A percentile compares a stretch with the other conserved stretches of the same genome.
These are phyloP conservation scores for Lepidochitona cinerea DNA, from an alignment of 2,888 invertebrate genomes.

Conservation along the genomic window DNA sequence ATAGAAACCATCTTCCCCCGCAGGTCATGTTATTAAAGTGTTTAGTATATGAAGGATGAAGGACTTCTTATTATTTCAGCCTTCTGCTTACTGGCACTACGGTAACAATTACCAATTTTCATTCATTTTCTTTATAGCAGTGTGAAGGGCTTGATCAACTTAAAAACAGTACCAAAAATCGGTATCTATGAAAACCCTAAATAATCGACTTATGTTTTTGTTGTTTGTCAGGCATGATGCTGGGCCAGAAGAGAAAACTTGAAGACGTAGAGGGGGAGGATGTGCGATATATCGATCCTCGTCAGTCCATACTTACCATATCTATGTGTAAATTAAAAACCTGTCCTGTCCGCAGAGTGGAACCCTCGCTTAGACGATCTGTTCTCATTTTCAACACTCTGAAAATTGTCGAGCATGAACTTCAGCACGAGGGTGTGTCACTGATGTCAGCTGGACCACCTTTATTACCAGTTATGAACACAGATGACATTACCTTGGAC, in stretches of 20 bases:
- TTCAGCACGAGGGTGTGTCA: slow-evolving; percentile 74
- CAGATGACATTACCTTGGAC: background rate
- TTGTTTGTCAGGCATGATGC: too few species aligned
- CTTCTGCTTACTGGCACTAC: too few species aligned
- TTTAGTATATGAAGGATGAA: too few species aligned
- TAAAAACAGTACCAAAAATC: too few species aligned
- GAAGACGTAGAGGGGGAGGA: background rate
- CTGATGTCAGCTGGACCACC: background rate
- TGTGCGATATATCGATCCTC: slow-evolving; percentile 74
- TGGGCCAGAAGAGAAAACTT: background rate
- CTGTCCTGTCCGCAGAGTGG: slow-evolving; percentile 73
- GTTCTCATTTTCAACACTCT: slow-evolving; percentile 95
- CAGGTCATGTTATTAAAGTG: too few species aligned
- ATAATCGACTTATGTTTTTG: too few species aligned
- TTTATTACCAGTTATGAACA: background rate
- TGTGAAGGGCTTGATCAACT: too few species aligned
- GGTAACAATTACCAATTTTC: too few species aligned
- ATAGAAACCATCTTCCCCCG: too few species aligned
- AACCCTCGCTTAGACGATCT: slow-evolving; percentile 89
- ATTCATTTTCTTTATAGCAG: too few species aligned
- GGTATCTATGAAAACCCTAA: too few species aligned
- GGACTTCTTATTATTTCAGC: too few species aligned
- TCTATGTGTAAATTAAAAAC: slow-evolving; percentile 94
- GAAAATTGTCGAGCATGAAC: slow-evolving; percentile 89
- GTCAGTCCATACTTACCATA: slow-evolving; percentile 90